Percentiles rank a stretch among this genome's conserved stretches.
phyloP scores from a whole-genome alignment of 2,797 vertebrate species.

The Lerista edwardsae region DNA sequence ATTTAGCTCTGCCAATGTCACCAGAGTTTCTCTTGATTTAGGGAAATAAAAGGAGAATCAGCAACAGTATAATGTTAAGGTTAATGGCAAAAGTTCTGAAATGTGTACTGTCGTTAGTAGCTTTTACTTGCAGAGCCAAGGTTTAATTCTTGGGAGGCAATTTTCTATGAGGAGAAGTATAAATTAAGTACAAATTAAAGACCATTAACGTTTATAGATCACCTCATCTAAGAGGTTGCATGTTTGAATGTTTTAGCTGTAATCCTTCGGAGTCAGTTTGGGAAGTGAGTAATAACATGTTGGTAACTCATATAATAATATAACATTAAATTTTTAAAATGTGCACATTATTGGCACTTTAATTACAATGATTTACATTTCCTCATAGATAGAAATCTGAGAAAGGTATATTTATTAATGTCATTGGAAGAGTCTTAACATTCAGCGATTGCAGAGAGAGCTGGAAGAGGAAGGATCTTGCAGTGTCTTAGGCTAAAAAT shows the following conservation, averaged over 20 bases:
- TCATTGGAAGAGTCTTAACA: conserved; percentile 43
- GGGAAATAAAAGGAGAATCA: conserved; percentile 26
- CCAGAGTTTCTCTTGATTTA: conserved; percentile 39
- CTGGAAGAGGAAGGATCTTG: conserved; percentile 46
- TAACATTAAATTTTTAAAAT: conserved; percentile 52
- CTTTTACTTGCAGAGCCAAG: conserved; percentile 51
- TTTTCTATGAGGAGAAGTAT: conserved; percentile 55
- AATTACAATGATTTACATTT: conserved; percentile 64
- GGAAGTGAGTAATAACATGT: conserved; percentile 61
- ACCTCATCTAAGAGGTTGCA: conserved; percentile 52
- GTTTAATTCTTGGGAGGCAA: conserved; percentile 60
- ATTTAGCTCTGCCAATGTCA: conserved; percentile 17
- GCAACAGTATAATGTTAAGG: conserved; percentile 14
- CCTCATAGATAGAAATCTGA: conserved; percentile 59
- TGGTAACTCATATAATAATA: conserved; percentile 53
- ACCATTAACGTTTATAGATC: conserved; percentile 58
- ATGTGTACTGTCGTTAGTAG: conserved; percentile 41
- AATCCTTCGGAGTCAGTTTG: conserved; percentile 58
- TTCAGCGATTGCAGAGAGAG: conserved; percentile 36
- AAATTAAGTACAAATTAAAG: conserved; percentile 63
- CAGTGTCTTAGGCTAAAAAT: too few relatives aligned
- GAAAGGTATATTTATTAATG: conserved; percentile 47
- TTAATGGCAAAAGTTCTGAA: conserved; percentile 29
- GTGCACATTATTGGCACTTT: conserved; percentile 44
- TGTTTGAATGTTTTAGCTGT: conserved; percentile 57